Evolutionary conservation across 2,113 vertebrate genomes (phyloP).

Genomic region (Perca schrenkii): DNA sequence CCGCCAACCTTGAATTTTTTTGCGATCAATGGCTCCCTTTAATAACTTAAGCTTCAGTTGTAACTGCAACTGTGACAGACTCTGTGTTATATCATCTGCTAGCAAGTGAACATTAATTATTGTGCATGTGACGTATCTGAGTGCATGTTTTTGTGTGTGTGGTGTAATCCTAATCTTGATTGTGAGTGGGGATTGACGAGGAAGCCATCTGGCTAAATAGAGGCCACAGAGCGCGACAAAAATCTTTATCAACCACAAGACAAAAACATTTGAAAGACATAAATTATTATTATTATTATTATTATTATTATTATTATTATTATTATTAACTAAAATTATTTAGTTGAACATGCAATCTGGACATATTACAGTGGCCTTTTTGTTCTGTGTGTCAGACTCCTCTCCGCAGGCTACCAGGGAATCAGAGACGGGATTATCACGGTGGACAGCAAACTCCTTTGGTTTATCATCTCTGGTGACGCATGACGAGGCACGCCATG

Average conservation of each 20-base stretch:
- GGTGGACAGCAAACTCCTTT: background rate
- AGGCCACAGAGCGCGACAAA: constrained; percentile 15
- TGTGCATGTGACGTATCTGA: constrained; percentile 26
- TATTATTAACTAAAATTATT: background rate
- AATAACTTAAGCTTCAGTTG: constrained; percentile 80
- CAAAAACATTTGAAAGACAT: background rate
- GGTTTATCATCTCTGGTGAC: constrained; percentile 23
- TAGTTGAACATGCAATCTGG: background rate
- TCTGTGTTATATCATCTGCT: constrained; percentile 61
- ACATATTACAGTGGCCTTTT: background rate
- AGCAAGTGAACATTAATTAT: constrained; percentile 53
- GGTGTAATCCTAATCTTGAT: constrained; percentile 83
- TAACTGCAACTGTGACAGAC: constrained; percentile 31
- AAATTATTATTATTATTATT: no score
- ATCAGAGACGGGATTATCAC: constrained; percentile 44
- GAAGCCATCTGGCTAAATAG: constrained; percentile 80
- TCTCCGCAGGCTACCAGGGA: background rate
- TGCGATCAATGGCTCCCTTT: constrained; percentile 84
- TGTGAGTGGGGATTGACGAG: constrained; percentile 79
- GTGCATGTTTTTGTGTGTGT: constrained; percentile 22
- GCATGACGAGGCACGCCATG: background rate
- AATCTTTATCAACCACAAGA: background rate
- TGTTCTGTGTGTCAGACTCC: background rate
- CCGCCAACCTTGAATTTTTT: constrained; percentile 80
- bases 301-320: no score